These are phyloP conservation scores for Malurus splendens DNA, from an alignment of 2,797 vertebrate genomes.

Conservation along the genomic window DNA sequence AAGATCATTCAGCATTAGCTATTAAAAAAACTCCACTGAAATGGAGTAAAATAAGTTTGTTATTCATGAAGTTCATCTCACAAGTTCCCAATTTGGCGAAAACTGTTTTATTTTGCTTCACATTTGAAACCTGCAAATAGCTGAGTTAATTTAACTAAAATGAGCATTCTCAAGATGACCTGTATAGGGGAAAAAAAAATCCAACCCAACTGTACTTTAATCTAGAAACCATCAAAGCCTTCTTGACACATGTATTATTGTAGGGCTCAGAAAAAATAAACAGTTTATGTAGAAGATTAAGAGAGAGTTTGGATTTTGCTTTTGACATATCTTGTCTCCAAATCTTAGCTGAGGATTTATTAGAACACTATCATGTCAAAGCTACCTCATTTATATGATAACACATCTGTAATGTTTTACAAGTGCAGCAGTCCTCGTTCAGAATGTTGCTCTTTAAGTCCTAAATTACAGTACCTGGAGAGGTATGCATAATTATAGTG, in stretches of 20 bases:
- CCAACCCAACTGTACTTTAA: constrained; percentile 64
- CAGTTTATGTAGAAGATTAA: constrained; percentile 82
- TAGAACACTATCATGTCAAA: constrained; percentile 74
- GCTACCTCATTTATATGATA: constrained; percentile 83
- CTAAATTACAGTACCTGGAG: constrained; percentile 83
- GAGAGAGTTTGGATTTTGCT: constrained; percentile 75
- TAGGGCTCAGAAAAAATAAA: constrained; percentile 80
- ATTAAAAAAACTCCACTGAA: constrained; percentile 28
- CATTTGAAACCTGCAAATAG: constrained; percentile 62
- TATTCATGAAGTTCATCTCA: constrained; percentile 69
- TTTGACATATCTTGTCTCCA: constrained; percentile 81
- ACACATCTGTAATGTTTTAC: constrained; percentile 82
- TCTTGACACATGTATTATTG: constrained; percentile 77
- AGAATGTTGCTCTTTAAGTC: constrained; percentile 79
- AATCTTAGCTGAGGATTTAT: constrained; percentile 80
- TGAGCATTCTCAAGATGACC: constrained; percentile 72
- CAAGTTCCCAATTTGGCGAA: constrained; percentile 50
- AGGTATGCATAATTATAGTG: constrained; percentile 81
- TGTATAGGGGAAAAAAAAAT: constrained; percentile 36
- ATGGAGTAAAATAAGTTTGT: constrained; percentile 52
- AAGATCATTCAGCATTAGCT: background rate
- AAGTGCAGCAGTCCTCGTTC: constrained; percentile 74
- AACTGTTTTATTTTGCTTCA: constrained; percentile 61
- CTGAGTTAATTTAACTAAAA: constrained; percentile 76
- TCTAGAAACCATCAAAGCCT: constrained; percentile 73